Evolutionary conservation across 2,888 invertebrate genomes (phyloP).

Genomic region (Argyresthia albistria): DNA sequence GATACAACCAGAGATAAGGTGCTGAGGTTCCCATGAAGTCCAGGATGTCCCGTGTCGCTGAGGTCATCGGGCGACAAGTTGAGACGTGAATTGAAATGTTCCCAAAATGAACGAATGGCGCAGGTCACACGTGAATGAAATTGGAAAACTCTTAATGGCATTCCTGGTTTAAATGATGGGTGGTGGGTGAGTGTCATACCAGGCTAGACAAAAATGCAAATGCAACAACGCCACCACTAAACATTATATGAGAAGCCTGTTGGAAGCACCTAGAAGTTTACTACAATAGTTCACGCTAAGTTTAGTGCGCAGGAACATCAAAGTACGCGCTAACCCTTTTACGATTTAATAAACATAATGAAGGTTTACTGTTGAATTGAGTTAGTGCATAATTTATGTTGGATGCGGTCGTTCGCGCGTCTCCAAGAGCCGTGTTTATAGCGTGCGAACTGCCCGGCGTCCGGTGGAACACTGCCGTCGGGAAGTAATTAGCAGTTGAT

Average conservation of each 20-base stretch:
- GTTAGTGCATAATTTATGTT: slow-evolving; percentile 28
- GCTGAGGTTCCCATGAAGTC: slow-evolving; percentile 57
- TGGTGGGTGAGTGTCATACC: too few species aligned
- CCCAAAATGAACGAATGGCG: slow-evolving; percentile 26
- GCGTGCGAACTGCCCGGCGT: slow-evolving; percentile 28
- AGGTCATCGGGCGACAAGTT: slow-evolving; percentile 14
- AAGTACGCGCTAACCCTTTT: slow-evolving; percentile 11
- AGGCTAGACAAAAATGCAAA: too few species aligned
- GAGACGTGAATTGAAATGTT: slow-evolving; percentile 40
- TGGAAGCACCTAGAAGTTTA: too few species aligned
- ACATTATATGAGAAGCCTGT: too few species aligned
- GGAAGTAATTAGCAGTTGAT: slow-evolving; percentile 30
- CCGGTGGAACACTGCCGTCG: slow-evolving; percentile 26
- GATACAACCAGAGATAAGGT: slow-evolving; percentile 65
- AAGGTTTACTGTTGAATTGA: slow-evolving; percentile 16
- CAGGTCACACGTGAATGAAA: background rate
- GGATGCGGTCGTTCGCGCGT: slow-evolving; percentile 17
- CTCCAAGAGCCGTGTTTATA: slow-evolving; percentile 18
- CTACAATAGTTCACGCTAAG: too few species aligned
- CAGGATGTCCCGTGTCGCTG: slow-evolving; percentile 31
- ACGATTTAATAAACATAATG: slow-evolving; percentile 15
- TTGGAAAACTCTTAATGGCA: background rate
- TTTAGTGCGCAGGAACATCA: too few species aligned
- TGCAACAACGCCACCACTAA: too few species aligned
- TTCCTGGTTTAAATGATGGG: too few species aligned